Evolutionary conservation across 64 coral and sea anemone species (phyloP).

Genomic region (Porites lutea): DNA sequence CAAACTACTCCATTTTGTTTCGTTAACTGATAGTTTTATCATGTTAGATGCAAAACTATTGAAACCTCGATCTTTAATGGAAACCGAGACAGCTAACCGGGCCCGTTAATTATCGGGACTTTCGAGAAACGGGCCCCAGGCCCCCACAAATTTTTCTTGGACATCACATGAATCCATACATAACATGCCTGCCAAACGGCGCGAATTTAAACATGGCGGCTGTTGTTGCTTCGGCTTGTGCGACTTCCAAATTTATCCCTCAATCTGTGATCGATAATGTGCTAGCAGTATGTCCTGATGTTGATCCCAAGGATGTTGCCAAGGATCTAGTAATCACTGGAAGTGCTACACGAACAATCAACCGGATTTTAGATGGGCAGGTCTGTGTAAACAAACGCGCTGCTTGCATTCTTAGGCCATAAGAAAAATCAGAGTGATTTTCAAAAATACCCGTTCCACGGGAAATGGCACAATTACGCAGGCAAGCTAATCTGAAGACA

Average conservation of each 20-base stretch:
- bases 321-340: slow-evolving; percentile 46
- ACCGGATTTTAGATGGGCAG: slow-evolving; percentile 64
- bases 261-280: slow-evolving; percentile 49
- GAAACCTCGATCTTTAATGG: no score
- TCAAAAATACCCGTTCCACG: no score
- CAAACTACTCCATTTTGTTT: no score
- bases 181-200: background rate
- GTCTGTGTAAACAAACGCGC: background rate
- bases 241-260: background rate
- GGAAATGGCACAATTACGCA: no score
- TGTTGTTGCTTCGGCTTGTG: background rate
- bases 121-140: no score
- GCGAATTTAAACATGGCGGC: slow-evolving; percentile 5
- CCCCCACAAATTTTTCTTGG: no score
- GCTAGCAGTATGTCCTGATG: slow-evolving; percentile 44
- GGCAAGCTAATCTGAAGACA: no score
- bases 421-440: no score
- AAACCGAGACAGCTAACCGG: no score
- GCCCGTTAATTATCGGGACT: no score
- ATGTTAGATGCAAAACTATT: no score
- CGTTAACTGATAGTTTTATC: no score
- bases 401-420: background rate
- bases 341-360: slow-evolving; percentile 33
- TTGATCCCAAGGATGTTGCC: slow-evolving; percentile 47
- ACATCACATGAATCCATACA: background rate